These are phyloP conservation scores for Parascotia fuliginaria DNA, from an alignment of 2,888 invertebrate species.

Conservation along the genomic window DNA sequence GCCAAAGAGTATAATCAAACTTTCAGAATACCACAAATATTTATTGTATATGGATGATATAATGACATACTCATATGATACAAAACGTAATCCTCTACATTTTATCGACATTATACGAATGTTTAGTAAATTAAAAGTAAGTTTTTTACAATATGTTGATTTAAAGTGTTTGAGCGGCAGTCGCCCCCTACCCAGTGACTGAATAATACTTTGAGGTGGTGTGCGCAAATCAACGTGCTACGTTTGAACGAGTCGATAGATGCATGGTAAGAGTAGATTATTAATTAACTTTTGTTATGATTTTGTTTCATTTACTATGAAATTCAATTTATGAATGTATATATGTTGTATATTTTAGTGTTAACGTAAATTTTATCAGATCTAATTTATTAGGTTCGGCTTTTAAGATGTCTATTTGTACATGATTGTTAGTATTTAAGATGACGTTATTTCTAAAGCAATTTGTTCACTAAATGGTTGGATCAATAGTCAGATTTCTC, in stretches of 20 bases:
- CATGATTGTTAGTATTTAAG: no score
- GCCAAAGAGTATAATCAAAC: no score
- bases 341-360: no score
- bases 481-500: no score
- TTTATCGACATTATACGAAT: background rate
- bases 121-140: conserved; percentile 1
- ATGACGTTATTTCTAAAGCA: no score
- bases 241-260: conserved; percentile 39
- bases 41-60: conserved; percentile 9
- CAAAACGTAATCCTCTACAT: background rate
- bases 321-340: no score
- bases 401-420: no score
- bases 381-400: no score
- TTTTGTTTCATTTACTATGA: background rate
- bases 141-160: background rate
- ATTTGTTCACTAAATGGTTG: no score
- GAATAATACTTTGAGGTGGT: conserved; percentile 95
- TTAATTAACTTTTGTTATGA: conserved; percentile 4
- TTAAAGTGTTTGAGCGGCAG: conserved; percentile 47
- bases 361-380: no score
- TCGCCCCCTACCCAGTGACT: conserved; percentile 91
- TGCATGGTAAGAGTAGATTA: conserved; percentile 75
- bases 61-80: background rate
- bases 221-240: conserved; percentile 63
- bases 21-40: background rate